These are phyloP conservation scores for Actenoides lindsayi DNA, from an alignment of 2,113 vertebrate species.

Conservation along the genomic window DNA sequence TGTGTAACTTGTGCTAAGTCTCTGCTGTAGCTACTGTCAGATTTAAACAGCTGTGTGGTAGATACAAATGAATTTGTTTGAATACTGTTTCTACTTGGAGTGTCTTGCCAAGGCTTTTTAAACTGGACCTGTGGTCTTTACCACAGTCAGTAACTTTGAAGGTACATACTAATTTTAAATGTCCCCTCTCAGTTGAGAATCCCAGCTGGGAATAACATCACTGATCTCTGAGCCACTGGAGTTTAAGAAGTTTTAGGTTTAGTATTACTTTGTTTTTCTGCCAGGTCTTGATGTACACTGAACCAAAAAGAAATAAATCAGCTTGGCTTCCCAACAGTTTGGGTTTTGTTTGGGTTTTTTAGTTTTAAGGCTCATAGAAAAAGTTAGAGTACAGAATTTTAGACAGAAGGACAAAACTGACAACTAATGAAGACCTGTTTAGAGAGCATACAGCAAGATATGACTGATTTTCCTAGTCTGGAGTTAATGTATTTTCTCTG, in stretches of 20 bases:
- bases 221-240: neutral
- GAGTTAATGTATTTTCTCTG: neutral
- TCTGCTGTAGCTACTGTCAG: neutral
- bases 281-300: neutral
- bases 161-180: neutral
- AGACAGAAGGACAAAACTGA: neutral
- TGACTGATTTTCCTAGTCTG: fast-evolving
- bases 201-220: neutral
- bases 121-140: neutral
- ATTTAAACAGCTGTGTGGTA: neutral
- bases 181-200: neutral
- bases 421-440: neutral
- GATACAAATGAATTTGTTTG: neutral
- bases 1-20: neutral
- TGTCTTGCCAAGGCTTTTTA: neutral
- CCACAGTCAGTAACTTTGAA: neutral
- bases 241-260: neutral
- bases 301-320: neutral
- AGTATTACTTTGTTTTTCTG: neutral
- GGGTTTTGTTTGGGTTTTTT: neutral
- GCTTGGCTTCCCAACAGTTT: neutral
- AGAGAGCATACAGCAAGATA: neutral
- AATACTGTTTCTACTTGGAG: neutral
- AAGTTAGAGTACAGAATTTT: neutral
- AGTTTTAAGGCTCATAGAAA: neutral